Evolutionary conservation across 2,797 vertebrate genomes (phyloP).

Genomic region (Merluccius polli): DNA sequence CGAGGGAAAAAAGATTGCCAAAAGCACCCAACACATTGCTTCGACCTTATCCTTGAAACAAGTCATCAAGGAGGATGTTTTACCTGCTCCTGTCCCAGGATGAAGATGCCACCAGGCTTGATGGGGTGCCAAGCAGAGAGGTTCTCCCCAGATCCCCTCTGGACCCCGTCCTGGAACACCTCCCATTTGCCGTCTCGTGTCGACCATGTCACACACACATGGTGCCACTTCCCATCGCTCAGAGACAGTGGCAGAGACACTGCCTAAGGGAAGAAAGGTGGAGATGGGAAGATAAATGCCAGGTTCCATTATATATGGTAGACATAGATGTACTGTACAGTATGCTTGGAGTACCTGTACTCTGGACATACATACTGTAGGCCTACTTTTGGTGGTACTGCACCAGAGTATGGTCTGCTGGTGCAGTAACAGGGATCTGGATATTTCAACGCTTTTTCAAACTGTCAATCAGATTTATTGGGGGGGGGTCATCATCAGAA

Average conservation of each 20-base stretch:
- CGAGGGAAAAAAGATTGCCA: neutral
- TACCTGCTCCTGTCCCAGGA: conserved; percentile 87
- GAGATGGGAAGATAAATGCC: conserved; percentile 9
- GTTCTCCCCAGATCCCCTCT: conserved; percentile 67
- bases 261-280: conserved; percentile 54
- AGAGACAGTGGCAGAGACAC: conserved; percentile 71
- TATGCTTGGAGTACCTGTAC: neutral
- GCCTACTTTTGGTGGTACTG: neutral
- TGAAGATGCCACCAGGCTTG: conserved; percentile 80
- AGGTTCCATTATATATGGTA: neutral
- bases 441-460: too few species aligned
- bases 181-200: conserved; percentile 81
- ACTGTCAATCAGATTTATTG: too few species aligned
- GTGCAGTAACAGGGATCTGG: too few species aligned
- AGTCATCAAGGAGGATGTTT: conserved; percentile 11
- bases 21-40: neutral
- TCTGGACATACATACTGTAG: neutral
- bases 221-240: conserved; percentile 81
- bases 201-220: conserved; percentile 82
- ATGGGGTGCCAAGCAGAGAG: conserved; percentile 79
- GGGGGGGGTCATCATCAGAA: neutral
- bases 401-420: neutral
- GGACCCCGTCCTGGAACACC: conserved; percentile 74
- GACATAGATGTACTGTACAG: neutral
- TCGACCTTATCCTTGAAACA: neutral